Evolutionary conservation across 2,113 vertebrate genomes (phyloP).

Genomic region (Seriola rivoliana): DNA sequence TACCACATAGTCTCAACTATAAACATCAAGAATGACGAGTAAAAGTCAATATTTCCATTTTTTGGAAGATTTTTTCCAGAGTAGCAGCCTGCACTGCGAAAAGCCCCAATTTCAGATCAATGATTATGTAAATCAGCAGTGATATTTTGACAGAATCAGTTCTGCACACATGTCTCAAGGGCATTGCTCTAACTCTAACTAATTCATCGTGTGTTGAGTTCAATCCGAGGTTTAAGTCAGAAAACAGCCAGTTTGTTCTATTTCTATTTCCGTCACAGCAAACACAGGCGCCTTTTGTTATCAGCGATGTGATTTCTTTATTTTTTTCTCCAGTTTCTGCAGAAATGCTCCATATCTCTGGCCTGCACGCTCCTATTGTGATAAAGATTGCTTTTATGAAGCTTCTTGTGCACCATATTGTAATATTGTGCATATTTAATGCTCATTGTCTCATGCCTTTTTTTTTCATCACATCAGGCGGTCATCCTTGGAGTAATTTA

Average conservation of each 20-base stretch:
- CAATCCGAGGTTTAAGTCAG: slow-evolving; percentile 8
- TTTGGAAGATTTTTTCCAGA: neutral
- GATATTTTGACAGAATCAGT: slow-evolving; percentile 66
- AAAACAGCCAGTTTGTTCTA: slow-evolving; percentile 46
- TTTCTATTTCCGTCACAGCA: slow-evolving; percentile 38
- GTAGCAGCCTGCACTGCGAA: slow-evolving; percentile 17
- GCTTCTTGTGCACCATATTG: slow-evolving; percentile 7
- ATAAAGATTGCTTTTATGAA: slow-evolving; percentile 58
- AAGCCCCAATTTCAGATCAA: slow-evolving; percentile 51
- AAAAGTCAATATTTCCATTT: slow-evolving; percentile 41
- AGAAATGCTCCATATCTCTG: slow-evolving; percentile 39
- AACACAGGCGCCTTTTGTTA: slow-evolving; percentile 30
- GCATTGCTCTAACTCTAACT: slow-evolving; percentile 43
- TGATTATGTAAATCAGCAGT: slow-evolving; percentile 68
- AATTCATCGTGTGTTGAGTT: slow-evolving; percentile 53
- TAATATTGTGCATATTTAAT: slow-evolving; percentile 45
- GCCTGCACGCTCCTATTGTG: slow-evolving; percentile 38
- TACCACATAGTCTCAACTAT: neutral
- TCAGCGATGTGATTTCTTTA: slow-evolving; percentile 4
- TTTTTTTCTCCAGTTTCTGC: slow-evolving; percentile 6
- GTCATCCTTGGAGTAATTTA: slow-evolving; percentile 24
- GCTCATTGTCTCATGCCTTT: slow-evolving; percentile 17
- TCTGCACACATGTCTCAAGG: slow-evolving; percentile 43
- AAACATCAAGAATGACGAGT: slow-evolving; percentile 14
- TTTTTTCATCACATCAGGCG: neutral